Base-by-base conservation (phyloP, 1,140 invertebrate genomes). In the Zaprionus camerounensis region DNA sequence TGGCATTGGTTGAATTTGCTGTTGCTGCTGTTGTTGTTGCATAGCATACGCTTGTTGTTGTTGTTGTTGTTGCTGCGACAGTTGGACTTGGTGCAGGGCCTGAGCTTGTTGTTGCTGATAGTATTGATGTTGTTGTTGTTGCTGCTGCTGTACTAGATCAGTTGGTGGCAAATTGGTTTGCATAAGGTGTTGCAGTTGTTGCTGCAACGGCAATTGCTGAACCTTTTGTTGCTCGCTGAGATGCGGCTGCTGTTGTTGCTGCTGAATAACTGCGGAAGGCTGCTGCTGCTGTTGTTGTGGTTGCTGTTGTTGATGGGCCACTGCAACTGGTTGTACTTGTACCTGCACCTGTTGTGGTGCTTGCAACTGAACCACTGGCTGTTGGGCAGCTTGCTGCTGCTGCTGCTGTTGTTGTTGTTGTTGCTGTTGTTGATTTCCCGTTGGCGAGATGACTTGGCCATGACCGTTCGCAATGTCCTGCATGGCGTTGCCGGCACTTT, bases 221-320 rank as follows among this genome's bases (percentile, higher is more conserved):
- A 93, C 80, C 65, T 92, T 91, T 57, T 93, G 92, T 38, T 86
- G 79, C n/a, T 74, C 71, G 13, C 76, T 64, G 49, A 93, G 75
- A 70, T 90, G 82, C n/a, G 82, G 86, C 26, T 90, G 94, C 64
- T 94, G 94, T 17, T 57, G 66, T 24, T 72, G 59, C 55, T 74
- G 59, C 49, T 91, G 92, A 91, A 94, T 94, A 22, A 76, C 78
- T 17, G 93, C 76, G 15, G 93, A 93, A 7, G 62, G 74, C 26
- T 72, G 69, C 17, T 62, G 56, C 9, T 59, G 65, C 36, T 31
- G 31, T 34, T 77, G 79, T n/a, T 67, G 71, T 41, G 63, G 65
- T 41, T 26, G 24, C 24, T 80, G 79, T 20, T 74, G 71, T 41
- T 67, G 66, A 36, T 72, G 36, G 7, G 49, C 20, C 62, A 73